Base-by-base conservation (phyloP, 2,888 invertebrate species). In the Calameuta pallipes region DNA sequence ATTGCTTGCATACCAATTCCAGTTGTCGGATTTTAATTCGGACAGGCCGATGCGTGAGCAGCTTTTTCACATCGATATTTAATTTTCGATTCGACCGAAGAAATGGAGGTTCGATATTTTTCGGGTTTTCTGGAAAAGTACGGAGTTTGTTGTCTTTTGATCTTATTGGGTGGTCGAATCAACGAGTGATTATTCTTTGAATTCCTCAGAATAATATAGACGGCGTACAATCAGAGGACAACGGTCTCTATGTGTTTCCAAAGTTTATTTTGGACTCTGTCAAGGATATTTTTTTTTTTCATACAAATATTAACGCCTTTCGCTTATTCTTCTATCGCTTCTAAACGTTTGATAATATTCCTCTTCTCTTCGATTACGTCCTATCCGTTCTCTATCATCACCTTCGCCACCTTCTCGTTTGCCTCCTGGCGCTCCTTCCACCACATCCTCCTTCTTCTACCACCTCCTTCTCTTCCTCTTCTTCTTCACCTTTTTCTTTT, bases 1-100 rank as follows among this genome's bases (percentile, higher is more conserved):
- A 82, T 83, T 73, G 78, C 81, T 80, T 82, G 89, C 87, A 89
- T 89, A 87, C 87, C 89, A 91, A 91, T 90, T 81, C 84, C 82
- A 82, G 82, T 83, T 82, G 83, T 78, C 80, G 86, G 78, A 89
- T 89, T 89, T 86, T 84, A 87, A 89, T 89, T 89, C 84, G 85
- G 82, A 78, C 78, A 70, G 70, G 70, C 70, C 30, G 30, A 70
- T 30, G 70, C 70, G 70, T 0, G 70, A 70, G 70, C 70, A 31
- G 30, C 31, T 70, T 70, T 70, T 15, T 4, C 15, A 4, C 70
- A 11, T 70, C 33, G 70, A 2, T 6, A 41, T 6, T 41, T 15
- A 15, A 41, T 41, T 41, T 41, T 41, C 6, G 15, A 41, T 15
- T 41, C 15, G 15, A 41, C 41, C 6, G 15, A 41, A 41, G 15